Evolutionary conservation across 2,797 vertebrate species (phyloP), one percentile per base, ranked within the genome.

Genomic region (Sebastes flavidus): DNA sequence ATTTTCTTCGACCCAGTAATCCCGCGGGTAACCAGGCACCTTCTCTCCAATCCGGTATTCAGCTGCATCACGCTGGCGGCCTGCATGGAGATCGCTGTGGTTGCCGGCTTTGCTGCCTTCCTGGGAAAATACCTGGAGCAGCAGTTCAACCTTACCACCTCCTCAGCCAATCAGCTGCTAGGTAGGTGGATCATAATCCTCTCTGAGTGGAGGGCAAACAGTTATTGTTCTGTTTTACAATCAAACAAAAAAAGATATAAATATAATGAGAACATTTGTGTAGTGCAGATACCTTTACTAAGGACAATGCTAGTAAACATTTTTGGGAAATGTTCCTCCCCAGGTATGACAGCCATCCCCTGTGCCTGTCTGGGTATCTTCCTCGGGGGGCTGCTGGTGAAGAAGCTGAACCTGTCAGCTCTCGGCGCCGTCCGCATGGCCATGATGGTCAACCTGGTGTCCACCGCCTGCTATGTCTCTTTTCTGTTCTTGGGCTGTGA

Each of bases 361-460:
- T 99, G 98, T 46, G 98, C 99, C 0, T 99, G 99, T 77, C 95
- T 99, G 94, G 99, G 99, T 2, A 99, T 99, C 92, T 99, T 99
- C 92, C 94, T 99, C 58, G 98, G 99, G 0, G 99, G 99, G 2
- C 96, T 99, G 66, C 94, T 99, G 90, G 98, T 99, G 59, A 99
- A 99, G 95, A 99, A 99, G 94, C 94, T 99, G 86, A 99, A 98
- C 91, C 95, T 99, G 80, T 98, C 97, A 0, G 98, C 98, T 18
- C 95, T 99, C 54, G 98, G 99, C 10, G 98, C 99, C 30, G 97
- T 99, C 72, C 96, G 97, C 65, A 99, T 99, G 98, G 98, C 99
- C 89, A 99, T 99, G 98, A 85, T 98, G 52, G 99, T 99, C 92
- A 99, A 99, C 92, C 94, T 99, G 90, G 96, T 99, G 84, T 99